These are phyloP conservation scores for Nothocercus nigrocapillus DNA, from an alignment of 2,113 vertebrate species.

Conservation along the genomic window DNA sequence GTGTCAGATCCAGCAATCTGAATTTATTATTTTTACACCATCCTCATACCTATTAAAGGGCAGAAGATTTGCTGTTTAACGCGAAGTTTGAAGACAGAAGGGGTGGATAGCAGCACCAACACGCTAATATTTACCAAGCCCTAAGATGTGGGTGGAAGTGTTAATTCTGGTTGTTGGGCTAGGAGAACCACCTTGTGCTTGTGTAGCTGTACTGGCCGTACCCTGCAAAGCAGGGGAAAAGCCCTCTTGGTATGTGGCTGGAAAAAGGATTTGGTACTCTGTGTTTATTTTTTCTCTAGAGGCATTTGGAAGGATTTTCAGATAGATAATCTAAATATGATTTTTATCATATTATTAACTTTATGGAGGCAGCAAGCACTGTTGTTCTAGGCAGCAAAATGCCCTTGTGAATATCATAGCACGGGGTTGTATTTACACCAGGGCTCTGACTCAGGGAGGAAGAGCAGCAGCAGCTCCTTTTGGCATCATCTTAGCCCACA, in stretches of 20 bases:
- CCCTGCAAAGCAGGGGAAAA: not conserved
- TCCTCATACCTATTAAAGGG: not conserved
- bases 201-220: not conserved
- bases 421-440: accelerated
- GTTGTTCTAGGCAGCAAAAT: not conserved
- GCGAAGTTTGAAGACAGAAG: not conserved
- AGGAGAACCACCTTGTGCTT: not conserved
- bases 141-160: not conserved
- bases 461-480: not conserved
- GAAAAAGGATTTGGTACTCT: not conserved
- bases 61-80: not conserved
- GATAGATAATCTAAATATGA: not conserved
- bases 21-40: not conserved
- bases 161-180: not conserved
- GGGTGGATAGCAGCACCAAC: not conserved
- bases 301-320: not conserved
- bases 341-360: not conserved
- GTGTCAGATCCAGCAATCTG: not conserved
- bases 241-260: not conserved
- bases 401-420: not conserved
- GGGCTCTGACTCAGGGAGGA: not conserved
- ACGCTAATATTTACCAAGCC: not conserved
- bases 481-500: not conserved
- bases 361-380: not conserved
- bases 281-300: not conserved